phyloP scores from a whole-genome alignment of 1,140 invertebrate species.

The Frieseomelitta varia region DNA sequence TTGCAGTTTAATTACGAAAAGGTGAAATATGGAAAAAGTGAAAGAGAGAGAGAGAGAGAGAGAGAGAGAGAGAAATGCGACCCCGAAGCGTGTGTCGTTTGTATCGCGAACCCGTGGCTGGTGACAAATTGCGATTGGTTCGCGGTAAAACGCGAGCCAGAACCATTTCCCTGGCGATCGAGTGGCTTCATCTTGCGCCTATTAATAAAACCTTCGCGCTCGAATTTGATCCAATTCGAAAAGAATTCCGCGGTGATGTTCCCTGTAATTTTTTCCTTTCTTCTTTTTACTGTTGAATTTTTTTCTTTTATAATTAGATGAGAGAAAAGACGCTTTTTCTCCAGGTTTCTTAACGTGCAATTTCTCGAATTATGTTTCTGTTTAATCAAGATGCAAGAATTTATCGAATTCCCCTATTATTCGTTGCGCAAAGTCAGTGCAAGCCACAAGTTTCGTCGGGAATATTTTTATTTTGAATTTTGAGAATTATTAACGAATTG shows the following conservation, averaged over 20 bases:
- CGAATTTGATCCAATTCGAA: constrained; percentile 27
- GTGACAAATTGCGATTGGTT: constrained; percentile 43
- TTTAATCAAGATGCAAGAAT: too few relatives aligned
- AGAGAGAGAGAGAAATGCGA: not conserved
- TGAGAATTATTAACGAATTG: too few relatives aligned
- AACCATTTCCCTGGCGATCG: constrained; percentile 5
- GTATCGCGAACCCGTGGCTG: constrained; percentile 4
- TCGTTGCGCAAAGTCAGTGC: too few relatives aligned
- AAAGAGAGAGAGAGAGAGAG: constrained; percentile 6
- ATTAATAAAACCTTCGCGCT: constrained; percentile 42
- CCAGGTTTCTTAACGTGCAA: too few relatives aligned
- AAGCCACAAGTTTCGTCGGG: too few relatives aligned
- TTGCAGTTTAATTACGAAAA: constrained; percentile 53
- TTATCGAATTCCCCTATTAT: too few relatives aligned
- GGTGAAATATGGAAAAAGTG: constrained; percentile 49
- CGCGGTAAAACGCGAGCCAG: not conserved
- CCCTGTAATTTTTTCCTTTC: too few relatives aligned
- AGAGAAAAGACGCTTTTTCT: not conserved
- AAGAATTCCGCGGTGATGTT: not conserved
- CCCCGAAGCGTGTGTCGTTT: constrained; percentile 14
- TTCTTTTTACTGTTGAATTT: not conserved
- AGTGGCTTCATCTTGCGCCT: constrained; percentile 46
- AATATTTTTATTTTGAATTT: too few relatives aligned
- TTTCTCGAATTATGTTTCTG: too few relatives aligned
- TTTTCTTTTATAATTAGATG: not conserved